phyloP scores from a whole-genome alignment of 23 tunicate species.

The Halocynthia aurantium region DNA sequence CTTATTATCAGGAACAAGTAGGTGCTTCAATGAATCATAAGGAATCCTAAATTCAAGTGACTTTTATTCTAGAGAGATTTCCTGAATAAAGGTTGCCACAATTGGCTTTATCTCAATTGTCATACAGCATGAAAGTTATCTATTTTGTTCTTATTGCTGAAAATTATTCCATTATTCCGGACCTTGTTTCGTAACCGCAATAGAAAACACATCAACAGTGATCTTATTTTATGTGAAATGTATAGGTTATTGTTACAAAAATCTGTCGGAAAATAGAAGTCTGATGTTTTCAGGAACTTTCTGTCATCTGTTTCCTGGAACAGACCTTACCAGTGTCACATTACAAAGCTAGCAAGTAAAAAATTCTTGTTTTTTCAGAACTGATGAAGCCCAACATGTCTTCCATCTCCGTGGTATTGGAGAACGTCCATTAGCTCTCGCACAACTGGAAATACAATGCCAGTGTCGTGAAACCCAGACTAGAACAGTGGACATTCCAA shows the following conservation, averaged over 20 bases:
- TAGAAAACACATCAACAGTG: too few relatives aligned
- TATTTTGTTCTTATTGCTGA: too few relatives aligned
- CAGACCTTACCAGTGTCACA: too few relatives aligned
- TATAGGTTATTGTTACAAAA: too few relatives aligned
- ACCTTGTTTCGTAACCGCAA: too few relatives aligned
- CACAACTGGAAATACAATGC: slow-evolving; percentile 51
- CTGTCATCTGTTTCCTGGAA: too few relatives aligned
- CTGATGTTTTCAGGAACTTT: too few relatives aligned
- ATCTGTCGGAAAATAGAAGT: too few relatives aligned
- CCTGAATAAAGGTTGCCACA: background rate
- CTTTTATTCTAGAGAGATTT: background rate
- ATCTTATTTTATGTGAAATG: too few relatives aligned
- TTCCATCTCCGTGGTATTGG: slow-evolving; percentile 75
- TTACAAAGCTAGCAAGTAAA: background rate
- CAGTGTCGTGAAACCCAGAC: slow-evolving; percentile 42
- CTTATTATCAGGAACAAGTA: slow-evolving; percentile 77
- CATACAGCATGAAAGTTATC: background rate
- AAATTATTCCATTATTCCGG: too few relatives aligned
- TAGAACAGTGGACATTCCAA: slow-evolving; percentile 61
- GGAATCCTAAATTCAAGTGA: background rate
- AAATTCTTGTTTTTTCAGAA: slow-evolving; percentile 9
- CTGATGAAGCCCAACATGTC: slow-evolving; percentile 72
- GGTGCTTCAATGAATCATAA: background rate
- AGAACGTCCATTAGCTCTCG: slow-evolving; percentile 71
- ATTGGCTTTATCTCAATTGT: background rate